Percentiles rank a stretch among this genome's conserved stretches.
phyloP scores from a whole-genome alignment of 2,888 invertebrate genomes.

The Cephus nigrinus region DNA sequence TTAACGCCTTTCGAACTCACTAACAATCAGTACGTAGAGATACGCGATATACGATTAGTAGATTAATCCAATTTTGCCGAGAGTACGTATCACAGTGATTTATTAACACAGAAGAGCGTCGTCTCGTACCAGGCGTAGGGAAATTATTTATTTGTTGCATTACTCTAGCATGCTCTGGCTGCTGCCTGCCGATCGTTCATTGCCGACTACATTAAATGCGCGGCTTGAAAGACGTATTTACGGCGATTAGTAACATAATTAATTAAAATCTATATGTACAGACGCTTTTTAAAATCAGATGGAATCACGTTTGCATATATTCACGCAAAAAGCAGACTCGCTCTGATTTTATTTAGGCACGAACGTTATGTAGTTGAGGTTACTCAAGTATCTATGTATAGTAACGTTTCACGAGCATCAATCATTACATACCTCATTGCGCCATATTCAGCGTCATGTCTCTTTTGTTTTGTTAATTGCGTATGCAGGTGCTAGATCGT shows the following conservation, averaged over 20 bases:
- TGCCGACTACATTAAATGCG: conserved; percentile 40
- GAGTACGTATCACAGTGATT: conserved; percentile 8
- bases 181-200: conserved; percentile 60
- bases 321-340: conserved; percentile 5
- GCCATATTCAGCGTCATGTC: neutral
- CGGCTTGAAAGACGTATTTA: conserved; percentile 31
- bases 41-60: conserved; percentile 31
- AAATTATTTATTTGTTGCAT: conserved; percentile 58
- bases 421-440: neutral
- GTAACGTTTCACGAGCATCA: neutral
- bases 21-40: conserved; percentile 36
- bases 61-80: conserved; percentile 30
- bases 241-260: neutral
- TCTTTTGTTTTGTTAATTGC: neutral
- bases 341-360: conserved; percentile 11
- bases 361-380: neutral
- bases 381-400: neutral
- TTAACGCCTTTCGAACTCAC: conserved; percentile 32
- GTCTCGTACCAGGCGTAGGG: conserved; percentile 29
- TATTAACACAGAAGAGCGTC: conserved; percentile 1
- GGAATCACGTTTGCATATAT: conserved; percentile 23
- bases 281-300: conserved; percentile 39
- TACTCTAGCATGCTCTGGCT: conserved; percentile 64
- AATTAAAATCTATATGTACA: conserved; percentile 33
- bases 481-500: neutral